Percentiles rank a stretch among this genome's conserved stretches.
phyloP scores from a whole-genome alignment of 2,113 vertebrate genomes.

The Oryzias woworae region DNA sequence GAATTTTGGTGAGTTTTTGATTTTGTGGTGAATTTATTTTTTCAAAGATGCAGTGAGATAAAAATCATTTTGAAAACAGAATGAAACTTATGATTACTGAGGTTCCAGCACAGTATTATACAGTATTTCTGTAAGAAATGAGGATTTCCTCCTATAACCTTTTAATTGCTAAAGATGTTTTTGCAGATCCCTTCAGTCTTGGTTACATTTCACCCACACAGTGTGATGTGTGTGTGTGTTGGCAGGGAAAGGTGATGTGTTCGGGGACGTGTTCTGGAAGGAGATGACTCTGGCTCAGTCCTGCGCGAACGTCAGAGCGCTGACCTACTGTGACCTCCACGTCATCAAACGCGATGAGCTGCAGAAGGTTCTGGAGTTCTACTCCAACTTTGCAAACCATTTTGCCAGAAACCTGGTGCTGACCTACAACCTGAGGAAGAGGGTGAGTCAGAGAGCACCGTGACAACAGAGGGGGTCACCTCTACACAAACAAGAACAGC shows the following conservation, averaged over 20 bases:
- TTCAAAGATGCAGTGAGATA: no score
- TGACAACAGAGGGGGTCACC: no score
- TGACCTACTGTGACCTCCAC: constrained; percentile 97
- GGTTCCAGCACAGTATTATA: no score
- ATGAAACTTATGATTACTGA: no score
- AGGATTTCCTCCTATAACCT: no score
- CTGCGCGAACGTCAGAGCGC: constrained; percentile 91
- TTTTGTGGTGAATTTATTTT: no score
- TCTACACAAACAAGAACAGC: no score
- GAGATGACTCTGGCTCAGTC: constrained; percentile 91
- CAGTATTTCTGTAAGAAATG: no score
- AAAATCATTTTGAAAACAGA: no score
- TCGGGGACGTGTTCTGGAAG: constrained; percentile 98
- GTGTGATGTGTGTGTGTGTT: not conserved
- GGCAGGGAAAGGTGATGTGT: constrained; percentile 94
- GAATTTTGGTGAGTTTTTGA: no score
- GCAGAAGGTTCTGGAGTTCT: constrained; percentile 97
- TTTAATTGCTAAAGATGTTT: not conserved
- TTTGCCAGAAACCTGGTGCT: constrained; percentile 93
- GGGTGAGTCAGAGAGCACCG: constrained; percentile 74
- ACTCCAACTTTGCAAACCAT: constrained; percentile 92
- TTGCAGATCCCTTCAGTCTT: not conserved
- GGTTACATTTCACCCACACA: not conserved
- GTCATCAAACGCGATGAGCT: constrained; percentile 93
- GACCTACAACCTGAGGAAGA: constrained; percentile 94